These are phyloP conservation scores for Onychostoma macrolepis DNA, from an alignment of 2,113 vertebrate genomes.

Conservation along the genomic window DNA sequence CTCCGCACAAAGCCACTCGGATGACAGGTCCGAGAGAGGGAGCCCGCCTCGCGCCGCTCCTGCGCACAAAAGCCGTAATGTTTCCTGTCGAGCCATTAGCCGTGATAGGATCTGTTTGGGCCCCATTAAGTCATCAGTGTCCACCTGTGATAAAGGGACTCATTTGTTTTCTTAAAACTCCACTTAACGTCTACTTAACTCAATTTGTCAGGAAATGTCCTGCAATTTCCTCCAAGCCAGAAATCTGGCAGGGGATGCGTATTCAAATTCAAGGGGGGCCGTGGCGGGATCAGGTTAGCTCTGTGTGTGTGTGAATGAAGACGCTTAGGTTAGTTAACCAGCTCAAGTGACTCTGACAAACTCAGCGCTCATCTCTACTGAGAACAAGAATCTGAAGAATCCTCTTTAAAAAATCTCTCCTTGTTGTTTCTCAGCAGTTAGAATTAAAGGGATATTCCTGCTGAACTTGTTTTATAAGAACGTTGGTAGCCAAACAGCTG, in stretches of 20 bases:
- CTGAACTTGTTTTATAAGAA: no score
- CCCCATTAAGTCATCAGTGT: conserved; percentile 98
- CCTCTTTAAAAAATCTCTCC: neutral
- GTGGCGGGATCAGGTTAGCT: conserved; percentile 66
- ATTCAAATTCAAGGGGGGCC: conserved; percentile 85
- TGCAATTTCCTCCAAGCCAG: conserved; percentile 98
- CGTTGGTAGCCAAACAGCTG: no score
- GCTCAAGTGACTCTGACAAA: neutral
- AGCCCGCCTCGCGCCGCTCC: conserved; percentile 39
- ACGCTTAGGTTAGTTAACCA: neutral
- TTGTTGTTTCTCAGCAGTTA: neutral
- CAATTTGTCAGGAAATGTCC: conserved; percentile 99
- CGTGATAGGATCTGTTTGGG: conserved; percentile 95
- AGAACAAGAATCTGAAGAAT: neutral
- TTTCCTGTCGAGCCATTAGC: conserved; percentile 99
- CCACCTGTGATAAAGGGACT: conserved; percentile 99
- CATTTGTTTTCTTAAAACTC: conserved; percentile 99
- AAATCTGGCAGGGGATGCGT: conserved; percentile 90
- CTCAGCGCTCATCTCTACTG: no score
- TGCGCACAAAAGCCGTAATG: conserved; percentile 97
- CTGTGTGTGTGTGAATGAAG: neutral
- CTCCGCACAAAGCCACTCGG: conserved; percentile 88
- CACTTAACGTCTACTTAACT: conserved; percentile 99
- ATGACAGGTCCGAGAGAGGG: conserved; percentile 95
- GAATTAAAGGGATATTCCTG: no score